Evolutionary conservation across 1,140 invertebrate species (phyloP).

Genomic region (Oscheius sp.): DNA sequence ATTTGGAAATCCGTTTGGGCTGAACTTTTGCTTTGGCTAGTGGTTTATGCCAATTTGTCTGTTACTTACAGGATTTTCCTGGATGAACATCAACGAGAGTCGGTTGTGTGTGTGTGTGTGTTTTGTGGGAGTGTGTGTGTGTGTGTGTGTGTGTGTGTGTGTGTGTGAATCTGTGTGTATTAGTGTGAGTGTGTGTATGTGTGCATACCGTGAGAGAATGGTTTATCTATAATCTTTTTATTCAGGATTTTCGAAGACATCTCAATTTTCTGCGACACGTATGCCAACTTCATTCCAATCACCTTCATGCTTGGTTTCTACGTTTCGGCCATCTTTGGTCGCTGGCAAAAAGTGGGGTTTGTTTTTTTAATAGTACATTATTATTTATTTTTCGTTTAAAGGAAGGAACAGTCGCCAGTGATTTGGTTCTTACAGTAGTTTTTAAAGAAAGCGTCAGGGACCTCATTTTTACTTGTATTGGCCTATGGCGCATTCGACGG

Average conservation of each 20-base stretch:
- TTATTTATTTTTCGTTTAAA: too few relatives aligned
- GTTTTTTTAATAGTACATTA: too few relatives aligned
- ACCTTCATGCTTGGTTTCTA: conserved; percentile 60
- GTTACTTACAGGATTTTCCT: conserved; percentile 1
- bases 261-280: conserved; percentile 53
- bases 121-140: too few relatives aligned
- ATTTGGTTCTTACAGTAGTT: too few relatives aligned
- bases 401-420: too few relatives aligned
- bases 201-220: neutral
- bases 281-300: conserved; percentile 51
- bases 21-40: conserved; percentile 20
- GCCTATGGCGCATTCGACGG: too few relatives aligned
- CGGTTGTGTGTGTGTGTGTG: conserved; percentile 6
- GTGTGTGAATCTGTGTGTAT: too few relatives aligned
- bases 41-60: conserved; percentile 18
- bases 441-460: too few relatives aligned
- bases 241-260: conserved; percentile 53
- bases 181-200: neutral
- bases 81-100: neutral
- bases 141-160: too few relatives aligned
- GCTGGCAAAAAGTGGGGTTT: conserved; percentile 53
- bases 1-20: conserved; percentile 29
- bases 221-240: neutral
- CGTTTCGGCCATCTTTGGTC: conserved; percentile 52
- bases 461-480: too few relatives aligned